A percentile compares a stretch with the other conserved stretches of the same genome.
Conservation (phyloP, 92 coral and sea anemone species). For the Parazoanthus swiftii region DNA sequence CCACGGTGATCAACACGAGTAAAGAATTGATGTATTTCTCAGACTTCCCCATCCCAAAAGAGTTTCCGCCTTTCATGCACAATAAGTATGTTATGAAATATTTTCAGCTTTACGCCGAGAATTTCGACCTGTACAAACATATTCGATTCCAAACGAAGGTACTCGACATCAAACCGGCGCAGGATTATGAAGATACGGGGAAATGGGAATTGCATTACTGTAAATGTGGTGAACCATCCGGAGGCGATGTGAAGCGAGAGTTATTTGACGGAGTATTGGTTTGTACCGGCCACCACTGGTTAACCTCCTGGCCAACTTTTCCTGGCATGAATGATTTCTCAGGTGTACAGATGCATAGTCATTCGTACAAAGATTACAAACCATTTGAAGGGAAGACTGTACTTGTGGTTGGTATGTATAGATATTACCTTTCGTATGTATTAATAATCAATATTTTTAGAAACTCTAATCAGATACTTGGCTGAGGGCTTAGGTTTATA, state of each 20-base stretch:
- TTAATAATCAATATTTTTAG: too few relatives aligned
- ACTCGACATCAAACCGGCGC: slow-evolving; percentile 55
- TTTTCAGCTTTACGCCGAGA: slow-evolving; percentile 74
- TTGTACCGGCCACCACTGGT: slow-evolving; percentile 86
- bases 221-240: neutral
- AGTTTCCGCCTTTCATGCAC: slow-evolving; percentile 84
- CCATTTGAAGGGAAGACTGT: slow-evolving; percentile 76
- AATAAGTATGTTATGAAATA: slow-evolving; percentile 76
- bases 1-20: slow-evolving; percentile 44
- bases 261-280: slow-evolving; percentile 80
- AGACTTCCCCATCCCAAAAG: slow-evolving; percentile 95
- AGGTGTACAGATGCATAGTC: slow-evolving; percentile 89
- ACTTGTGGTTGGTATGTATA: slow-evolving; percentile 69
- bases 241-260: slow-evolving; percentile 51
- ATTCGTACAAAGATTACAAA: slow-evolving; percentile 85
- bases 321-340: slow-evolving; percentile 79
- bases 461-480: too few relatives aligned
- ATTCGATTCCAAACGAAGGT: slow-evolving; percentile 70
- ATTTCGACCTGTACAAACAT: slow-evolving; percentile 74
- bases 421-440: too few relatives aligned
- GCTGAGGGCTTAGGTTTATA: too few relatives aligned
- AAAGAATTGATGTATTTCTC: slow-evolving; percentile 88
- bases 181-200: slow-evolving; percentile 65
- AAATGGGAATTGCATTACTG: slow-evolving; percentile 56
- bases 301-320: slow-evolving; percentile 80